Conservation (phyloP, 92 coral and sea anemone species). For the Phenganax subtilis region DNA sequence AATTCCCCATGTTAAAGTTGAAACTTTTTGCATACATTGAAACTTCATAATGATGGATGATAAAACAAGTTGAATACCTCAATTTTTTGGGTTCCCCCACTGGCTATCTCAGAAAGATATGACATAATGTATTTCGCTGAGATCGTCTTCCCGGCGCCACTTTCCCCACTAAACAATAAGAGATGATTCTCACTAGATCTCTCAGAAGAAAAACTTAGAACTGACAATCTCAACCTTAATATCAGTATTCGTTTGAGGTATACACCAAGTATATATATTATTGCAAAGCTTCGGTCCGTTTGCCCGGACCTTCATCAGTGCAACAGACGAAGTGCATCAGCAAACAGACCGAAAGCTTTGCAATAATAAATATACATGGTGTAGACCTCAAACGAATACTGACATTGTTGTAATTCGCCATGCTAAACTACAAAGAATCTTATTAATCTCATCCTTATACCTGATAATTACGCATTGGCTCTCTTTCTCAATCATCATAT, state of each 20-base stretch:
- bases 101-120: slow-evolving; percentile 72
- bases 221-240: too few relatives aligned
- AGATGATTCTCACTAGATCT: too few relatives aligned
- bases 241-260: too few relatives aligned
- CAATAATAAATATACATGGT: not conserved
- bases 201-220: too few relatives aligned
- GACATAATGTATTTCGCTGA: slow-evolving; percentile 88
- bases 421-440: too few relatives aligned
- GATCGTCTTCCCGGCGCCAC: slow-evolving; percentile 94
- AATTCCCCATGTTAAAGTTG: not conserved
- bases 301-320: too few relatives aligned
- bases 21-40: not conserved
- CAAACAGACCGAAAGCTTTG: too few relatives aligned
- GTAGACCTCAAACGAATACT: not conserved
- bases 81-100: slow-evolving; percentile 74
- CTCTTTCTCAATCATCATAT: slow-evolving; percentile 83
- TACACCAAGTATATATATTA: too few relatives aligned
- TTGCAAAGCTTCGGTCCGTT: too few relatives aligned
- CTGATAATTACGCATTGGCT: slow-evolving; percentile 90
- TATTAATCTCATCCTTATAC: slow-evolving; percentile 22
- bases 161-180: slow-evolving; percentile 63
- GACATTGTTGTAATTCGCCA: not conserved
- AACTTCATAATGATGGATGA: too few relatives aligned
- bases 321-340: too few relatives aligned
- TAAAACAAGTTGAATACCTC: slow-evolving; percentile 43